Percentiles rank a stretch among this genome's conserved stretches.
phyloP scores from a whole-genome alignment of 2,797 vertebrate species.

The Anolis apletophallus region DNA sequence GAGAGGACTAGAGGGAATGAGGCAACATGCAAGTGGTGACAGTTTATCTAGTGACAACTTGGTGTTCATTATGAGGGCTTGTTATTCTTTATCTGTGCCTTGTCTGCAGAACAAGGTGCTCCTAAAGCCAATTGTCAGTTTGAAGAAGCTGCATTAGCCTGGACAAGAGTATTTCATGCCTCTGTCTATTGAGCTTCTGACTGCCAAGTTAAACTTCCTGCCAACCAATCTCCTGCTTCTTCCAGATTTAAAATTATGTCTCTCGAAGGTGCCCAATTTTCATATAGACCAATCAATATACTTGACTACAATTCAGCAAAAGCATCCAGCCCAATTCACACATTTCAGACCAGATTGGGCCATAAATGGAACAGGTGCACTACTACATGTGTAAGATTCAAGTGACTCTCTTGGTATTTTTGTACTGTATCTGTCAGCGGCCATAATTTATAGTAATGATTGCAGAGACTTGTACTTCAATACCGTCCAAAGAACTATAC shows the following conservation, averaged over 20 bases:
- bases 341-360: no score
- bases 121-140: slow-evolving; percentile 71
- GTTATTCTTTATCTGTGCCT: slow-evolving; percentile 76
- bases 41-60: slow-evolving; percentile 79
- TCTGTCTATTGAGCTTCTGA: slow-evolving; percentile 8
- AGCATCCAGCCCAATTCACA: neutral
- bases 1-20: slow-evolving; percentile 15
- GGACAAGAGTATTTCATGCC: slow-evolving; percentile 37
- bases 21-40: slow-evolving; percentile 73
- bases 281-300: neutral
- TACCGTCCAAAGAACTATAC: no score
- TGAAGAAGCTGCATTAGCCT: slow-evolving; percentile 42
- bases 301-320: neutral
- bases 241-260: neutral
- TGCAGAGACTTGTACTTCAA: no score
- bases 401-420: no score
- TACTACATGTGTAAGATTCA: neutral
- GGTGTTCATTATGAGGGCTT: slow-evolving; percentile 74
- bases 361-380: neutral
- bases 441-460: no score
- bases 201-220: slow-evolving; percentile 50
- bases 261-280: neutral
- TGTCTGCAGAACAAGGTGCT: slow-evolving; percentile 76
- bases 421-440: no score
- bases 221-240: slow-evolving; percentile 35